These are phyloP conservation scores for Brachypalpus laphriformis DNA, from an alignment of 2,888 invertebrate genomes.

Conservation along the genomic window DNA sequence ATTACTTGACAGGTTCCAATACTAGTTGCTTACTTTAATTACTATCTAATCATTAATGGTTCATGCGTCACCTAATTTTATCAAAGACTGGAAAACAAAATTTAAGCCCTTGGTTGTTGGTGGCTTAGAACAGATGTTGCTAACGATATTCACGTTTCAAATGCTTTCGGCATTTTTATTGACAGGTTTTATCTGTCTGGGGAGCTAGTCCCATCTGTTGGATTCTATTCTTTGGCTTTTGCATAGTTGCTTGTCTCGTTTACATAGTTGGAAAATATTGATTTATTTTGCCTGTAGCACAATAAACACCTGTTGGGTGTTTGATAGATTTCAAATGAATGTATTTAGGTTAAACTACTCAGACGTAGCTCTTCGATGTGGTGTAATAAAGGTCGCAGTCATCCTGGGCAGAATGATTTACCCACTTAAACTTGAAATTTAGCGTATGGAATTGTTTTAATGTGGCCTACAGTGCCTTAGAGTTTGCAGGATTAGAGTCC, in stretches of 20 bases:
- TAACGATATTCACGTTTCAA: background rate
- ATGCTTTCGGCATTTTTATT: background rate
- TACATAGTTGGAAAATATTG: background rate
- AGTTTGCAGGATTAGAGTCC: no score
- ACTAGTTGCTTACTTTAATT: background rate
- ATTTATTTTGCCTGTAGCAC: background rate
- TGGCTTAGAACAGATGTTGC: slow-evolving; percentile 13
- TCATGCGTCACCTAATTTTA: slow-evolving; percentile 1
- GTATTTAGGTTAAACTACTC: background rate
- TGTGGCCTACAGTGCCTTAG: no score
- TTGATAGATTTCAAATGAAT: background rate
- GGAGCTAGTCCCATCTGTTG: background rate
- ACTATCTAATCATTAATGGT: background rate
- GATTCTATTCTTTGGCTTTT: background rate
- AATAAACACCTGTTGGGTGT: slow-evolving; percentile 20
- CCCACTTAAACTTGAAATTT: background rate
- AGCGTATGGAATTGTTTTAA: no score
- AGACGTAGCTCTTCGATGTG: background rate
- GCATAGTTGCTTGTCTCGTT: slow-evolving; percentile 1
- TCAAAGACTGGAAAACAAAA: background rate
- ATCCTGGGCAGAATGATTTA: background rate
- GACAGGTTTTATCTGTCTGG: slow-evolving; percentile 5
- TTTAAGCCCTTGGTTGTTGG: slow-evolving; percentile 14
- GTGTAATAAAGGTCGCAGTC: background rate
- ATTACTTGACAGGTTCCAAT: background rate